A percentile compares a stretch with the other conserved stretches of the same genome.
These are phyloP conservation scores for Seriola aureovittata DNA, from an alignment of 2,113 vertebrate genomes.

Conservation along the genomic window DNA sequence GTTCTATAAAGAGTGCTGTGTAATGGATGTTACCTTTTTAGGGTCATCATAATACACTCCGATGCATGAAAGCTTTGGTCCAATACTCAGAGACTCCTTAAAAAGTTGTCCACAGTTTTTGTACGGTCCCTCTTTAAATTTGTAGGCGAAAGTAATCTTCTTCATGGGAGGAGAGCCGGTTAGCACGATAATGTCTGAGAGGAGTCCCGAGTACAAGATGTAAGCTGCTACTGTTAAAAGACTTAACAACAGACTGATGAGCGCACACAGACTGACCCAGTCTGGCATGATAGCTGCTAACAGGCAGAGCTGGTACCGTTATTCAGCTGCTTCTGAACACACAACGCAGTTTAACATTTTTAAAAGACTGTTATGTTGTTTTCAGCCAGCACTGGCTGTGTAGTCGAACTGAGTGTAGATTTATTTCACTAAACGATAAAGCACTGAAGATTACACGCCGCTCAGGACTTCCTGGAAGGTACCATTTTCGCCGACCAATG, in stretches of 20 bases:
- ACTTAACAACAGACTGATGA: constrained; percentile 77
- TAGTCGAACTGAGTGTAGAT: neutral
- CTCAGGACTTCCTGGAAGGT: constrained; percentile 69
- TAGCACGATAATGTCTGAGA: constrained; percentile 85
- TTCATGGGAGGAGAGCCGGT: constrained; percentile 89
- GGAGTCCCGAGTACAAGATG: constrained; percentile 89
- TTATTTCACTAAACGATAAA: neutral
- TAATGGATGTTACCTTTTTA: constrained; percentile 82
- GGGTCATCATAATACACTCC: constrained; percentile 93
- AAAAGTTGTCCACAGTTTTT: constrained; percentile 86
- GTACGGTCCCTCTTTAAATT: constrained; percentile 90
- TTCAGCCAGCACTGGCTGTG: neutral
- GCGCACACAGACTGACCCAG: constrained; percentile 83
- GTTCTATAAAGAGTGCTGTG: neutral
- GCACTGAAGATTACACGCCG: constrained; percentile 1
- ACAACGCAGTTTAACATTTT: neutral
- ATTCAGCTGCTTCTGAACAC: neutral
- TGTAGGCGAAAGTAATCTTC: constrained; percentile 91
- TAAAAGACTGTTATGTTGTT: neutral
- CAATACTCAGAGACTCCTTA: constrained; percentile 88
- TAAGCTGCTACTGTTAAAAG: constrained; percentile 85
- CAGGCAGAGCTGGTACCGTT: neutral
- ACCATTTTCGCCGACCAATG: constrained; percentile 49
- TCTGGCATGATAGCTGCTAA: constrained; percentile 83
- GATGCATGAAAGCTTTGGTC: constrained; percentile 87